Conservation (phyloP, 2,888 invertebrate species). For the Alloscopus bannaensis region DNA sequence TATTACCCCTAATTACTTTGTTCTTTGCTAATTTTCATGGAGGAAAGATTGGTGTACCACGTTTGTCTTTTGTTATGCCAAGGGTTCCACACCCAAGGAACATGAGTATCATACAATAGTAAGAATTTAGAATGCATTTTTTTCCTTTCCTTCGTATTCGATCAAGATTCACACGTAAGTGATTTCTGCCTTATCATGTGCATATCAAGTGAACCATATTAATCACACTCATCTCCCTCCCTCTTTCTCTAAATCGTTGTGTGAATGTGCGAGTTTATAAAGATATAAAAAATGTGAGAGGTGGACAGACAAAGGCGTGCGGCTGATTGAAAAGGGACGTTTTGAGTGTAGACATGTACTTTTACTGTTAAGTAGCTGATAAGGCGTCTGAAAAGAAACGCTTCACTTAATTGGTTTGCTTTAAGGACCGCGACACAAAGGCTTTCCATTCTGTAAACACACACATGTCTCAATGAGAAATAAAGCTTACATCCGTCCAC, state of each 20-base stretch:
- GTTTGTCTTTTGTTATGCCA: no score
- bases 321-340: slow-evolving; percentile 19
- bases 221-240: slow-evolving; percentile 14
- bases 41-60: no score
- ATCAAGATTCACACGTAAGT: no score
- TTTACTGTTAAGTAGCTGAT: slow-evolving; percentile 60
- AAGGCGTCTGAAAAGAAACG: slow-evolving; percentile 55
- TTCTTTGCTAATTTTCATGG: slow-evolving; percentile 9
- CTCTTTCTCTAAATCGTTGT: background rate
- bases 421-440: slow-evolving; percentile 57
- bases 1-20: background rate
- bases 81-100: no score
- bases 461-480: no score
- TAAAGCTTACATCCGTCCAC: slow-evolving; percentile 9
- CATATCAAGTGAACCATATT: slow-evolving; percentile 28
- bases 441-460: slow-evolving; percentile 28
- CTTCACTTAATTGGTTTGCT: slow-evolving; percentile 61
- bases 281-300: background rate
- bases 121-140: no score
- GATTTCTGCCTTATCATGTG: background rate
- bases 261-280: background rate
- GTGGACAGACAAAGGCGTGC: background rate
- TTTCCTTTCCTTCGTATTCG: no score
- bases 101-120: no score
- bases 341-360: slow-evolving; percentile 46